phyloP scores from a whole-genome alignment of 2,113 vertebrate genomes.

The Puntigrus tetrazona region DNA sequence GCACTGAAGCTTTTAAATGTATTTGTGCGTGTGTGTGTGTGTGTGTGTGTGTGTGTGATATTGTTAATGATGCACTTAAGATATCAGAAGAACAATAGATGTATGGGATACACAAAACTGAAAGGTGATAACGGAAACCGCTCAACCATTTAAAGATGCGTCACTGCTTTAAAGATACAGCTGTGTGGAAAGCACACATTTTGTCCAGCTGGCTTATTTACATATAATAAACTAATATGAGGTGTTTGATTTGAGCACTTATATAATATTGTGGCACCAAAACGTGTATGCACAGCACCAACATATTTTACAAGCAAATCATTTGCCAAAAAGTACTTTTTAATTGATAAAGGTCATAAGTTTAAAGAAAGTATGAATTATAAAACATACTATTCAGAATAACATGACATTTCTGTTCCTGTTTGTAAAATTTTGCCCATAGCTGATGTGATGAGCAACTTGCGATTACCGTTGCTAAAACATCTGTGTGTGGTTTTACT shows the following conservation, averaged over 20 bases:
- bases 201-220: background rate
- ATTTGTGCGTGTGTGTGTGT: background rate
- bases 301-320: background rate
- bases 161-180: background rate
- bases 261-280: background rate
- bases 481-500: background rate
- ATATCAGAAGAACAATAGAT: conserved; percentile 45
- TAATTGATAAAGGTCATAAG: background rate
- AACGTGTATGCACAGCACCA: background rate
- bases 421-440: background rate
- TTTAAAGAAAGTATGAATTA: background rate
- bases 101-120: background rate
- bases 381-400: background rate
- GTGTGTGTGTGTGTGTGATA: conserved; percentile 26
- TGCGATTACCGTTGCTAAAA: background rate
- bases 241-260: background rate
- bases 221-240: background rate
- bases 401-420: background rate
- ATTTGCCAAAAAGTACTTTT: background rate
- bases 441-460: background rate
- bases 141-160: background rate
- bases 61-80: conserved; percentile 25
- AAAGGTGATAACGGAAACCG: conserved; percentile 23
- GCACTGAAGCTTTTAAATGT: conserved; percentile 16
- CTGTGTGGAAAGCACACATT: background rate